These are phyloP conservation scores for Camponotus pennsylvanicus DNA, from an alignment of 1,140 invertebrate genomes.

Conservation along the genomic window DNA sequence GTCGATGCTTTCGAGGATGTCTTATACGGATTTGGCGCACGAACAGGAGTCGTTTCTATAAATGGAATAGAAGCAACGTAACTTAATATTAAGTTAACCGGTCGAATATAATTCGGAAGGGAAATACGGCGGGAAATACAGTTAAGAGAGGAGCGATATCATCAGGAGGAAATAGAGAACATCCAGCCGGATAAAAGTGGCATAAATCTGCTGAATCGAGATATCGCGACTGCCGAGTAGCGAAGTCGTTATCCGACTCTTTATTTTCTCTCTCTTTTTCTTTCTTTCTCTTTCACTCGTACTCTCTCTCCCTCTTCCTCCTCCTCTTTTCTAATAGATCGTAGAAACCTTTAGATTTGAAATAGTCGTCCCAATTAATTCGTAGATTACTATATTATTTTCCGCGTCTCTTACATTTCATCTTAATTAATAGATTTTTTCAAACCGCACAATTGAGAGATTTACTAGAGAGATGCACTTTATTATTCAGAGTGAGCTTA, in stretches of 20 bases:
- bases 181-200: constrained; percentile 44
- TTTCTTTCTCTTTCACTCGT: too few species aligned
- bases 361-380: constrained; percentile 38
- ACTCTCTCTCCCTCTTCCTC: too few species aligned
- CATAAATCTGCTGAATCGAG: constrained; percentile 54
- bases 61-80: constrained; percentile 28
- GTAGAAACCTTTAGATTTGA: constrained; percentile 20
- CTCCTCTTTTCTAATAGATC: constrained; percentile 5
- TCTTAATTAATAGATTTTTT: constrained; percentile 27
- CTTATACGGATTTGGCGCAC: background rate
- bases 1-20: constrained; percentile 1
- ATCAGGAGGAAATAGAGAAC: constrained; percentile 42
- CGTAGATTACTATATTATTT: background rate
- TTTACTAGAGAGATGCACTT: background rate
- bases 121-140: constrained; percentile 44
- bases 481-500: background rate
- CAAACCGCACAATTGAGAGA: background rate
- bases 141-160: constrained; percentile 36
- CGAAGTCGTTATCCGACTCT: constrained; percentile 44
- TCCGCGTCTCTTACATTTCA: background rate
- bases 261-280: constrained; percentile 11
- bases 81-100: constrained; percentile 51
- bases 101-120: constrained; percentile 41
- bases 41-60: background rate
- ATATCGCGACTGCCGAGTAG: constrained; percentile 46